Base-by-base conservation (phyloP, 2,888 invertebrate species). In the Cistogaster globosa region DNA sequence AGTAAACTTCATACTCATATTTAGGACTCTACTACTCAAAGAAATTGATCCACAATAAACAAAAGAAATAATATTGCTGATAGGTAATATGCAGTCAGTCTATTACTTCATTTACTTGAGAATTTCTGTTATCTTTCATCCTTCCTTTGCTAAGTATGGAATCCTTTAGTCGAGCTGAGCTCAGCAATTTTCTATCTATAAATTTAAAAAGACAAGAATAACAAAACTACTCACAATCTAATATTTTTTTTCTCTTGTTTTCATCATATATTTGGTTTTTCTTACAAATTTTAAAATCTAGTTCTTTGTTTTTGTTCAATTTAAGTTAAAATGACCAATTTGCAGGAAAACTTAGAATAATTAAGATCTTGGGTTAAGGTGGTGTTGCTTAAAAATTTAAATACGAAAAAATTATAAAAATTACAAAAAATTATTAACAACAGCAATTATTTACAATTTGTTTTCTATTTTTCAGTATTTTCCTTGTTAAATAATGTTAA, bases 261-360 rank as follows among this genome's bases (percentile, higher is more conserved):
- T 18, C 22, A 81, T 69, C 36, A 65, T 82, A 74, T 80, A 72
- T 65, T 74, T 80, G 58, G 51, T 69, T 63, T 26, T 60, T 77
- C 65, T 71, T 77, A 77, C 42, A 82, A 82, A 82, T 65, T 76
- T 82, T 42, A 76, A 76, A 65, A 76, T 78, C 76, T 76, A 74
- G 51, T 63, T 69, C 55, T 68, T 36, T 36, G 5, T 45, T 81
- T 62, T 81, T 53, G 60, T 75, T 81, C 18, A 75, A 62, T 36
- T 69, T 51, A 69, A 42, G 67, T 75, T 57, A 82, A 76, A 76
- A 42, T 72, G 58, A 78, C 57, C 20, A 63, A 69, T 78, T 67
- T 78, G 6, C 60, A 53, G 58, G 38, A 57, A 81, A 76, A 71
- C 76, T 82, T 82, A 82, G 22, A 71, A 71, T 81, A 62, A 68